A percentile compares a stretch with the other conserved stretches of the same genome.
Conservation (phyloP, 1,140 invertebrate species). For the Formica exsecta region DNA sequence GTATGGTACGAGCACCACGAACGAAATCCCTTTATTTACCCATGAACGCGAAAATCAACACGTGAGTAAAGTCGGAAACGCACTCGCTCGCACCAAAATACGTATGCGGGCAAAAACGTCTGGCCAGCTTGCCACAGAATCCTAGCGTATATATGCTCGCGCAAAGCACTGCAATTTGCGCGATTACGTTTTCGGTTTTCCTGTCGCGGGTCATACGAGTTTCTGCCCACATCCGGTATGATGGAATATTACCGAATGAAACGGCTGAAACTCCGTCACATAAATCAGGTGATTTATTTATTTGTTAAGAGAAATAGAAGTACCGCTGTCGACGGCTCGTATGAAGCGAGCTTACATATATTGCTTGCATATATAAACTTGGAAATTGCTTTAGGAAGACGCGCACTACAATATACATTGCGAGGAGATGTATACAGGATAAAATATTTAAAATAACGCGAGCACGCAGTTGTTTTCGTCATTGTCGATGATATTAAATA, state of each 20-base stretch:
- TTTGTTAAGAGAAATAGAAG: slow-evolving; percentile 69
- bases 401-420: not conserved
- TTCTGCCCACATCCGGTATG: slow-evolving; percentile 58
- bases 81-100: slow-evolving; percentile 37
- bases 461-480: slow-evolving; percentile 2
- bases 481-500: slow-evolving; percentile 36
- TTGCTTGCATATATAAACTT: slow-evolving; percentile 54
- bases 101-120: slow-evolving; percentile 48
- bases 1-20: slow-evolving; percentile 22
- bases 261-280: slow-evolving; percentile 61
- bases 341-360: slow-evolving; percentile 40
- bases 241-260: slow-evolving; percentile 69
- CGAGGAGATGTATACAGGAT: slow-evolving; percentile 8
- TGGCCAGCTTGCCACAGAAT: slow-evolving; percentile 43
- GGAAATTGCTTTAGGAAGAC: slow-evolving; percentile 63
- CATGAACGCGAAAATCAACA: slow-evolving; percentile 63
- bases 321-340: slow-evolving; percentile 42
- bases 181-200: slow-evolving; percentile 61
- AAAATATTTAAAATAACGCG: slow-evolving; percentile 45
- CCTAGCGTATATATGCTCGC: slow-evolving; percentile 18
- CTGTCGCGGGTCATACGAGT: slow-evolving; percentile 58
- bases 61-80: slow-evolving; percentile 57
- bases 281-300: slow-evolving; percentile 76
- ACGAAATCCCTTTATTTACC: slow-evolving; percentile 63
- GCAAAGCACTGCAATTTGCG: slow-evolving; percentile 58